phyloP scores from a whole-genome alignment of 2,888 invertebrate species.

The Leucoma salicis region DNA sequence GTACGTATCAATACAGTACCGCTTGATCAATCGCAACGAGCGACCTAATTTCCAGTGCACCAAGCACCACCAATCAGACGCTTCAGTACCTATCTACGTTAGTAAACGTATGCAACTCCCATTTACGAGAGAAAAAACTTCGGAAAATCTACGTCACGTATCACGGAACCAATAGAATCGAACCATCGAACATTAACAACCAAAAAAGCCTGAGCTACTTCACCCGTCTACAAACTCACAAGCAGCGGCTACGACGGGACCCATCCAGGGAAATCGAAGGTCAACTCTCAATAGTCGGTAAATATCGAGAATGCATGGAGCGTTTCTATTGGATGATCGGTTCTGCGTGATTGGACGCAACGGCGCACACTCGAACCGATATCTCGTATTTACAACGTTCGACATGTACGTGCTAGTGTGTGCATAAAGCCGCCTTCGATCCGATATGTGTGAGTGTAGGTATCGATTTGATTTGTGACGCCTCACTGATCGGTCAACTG shows the following conservation, averaged over 20 bases:
- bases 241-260: slow-evolving; percentile 9
- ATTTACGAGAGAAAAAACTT: slow-evolving; percentile 50
- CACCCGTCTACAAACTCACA: slow-evolving; percentile 23
- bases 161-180: slow-evolving; percentile 68
- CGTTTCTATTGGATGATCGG: slow-evolving; percentile 81
- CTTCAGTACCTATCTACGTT: slow-evolving; percentile 34
- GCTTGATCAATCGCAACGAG: no score
- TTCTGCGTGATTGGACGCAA: slow-evolving; percentile 77
- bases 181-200: slow-evolving; percentile 53
- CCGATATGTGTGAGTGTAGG: slow-evolving; percentile 56
- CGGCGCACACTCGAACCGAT: slow-evolving; percentile 84
- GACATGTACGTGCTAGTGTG: slow-evolving; percentile 55
- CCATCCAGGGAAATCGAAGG: slow-evolving; percentile 17
- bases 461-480: slow-evolving; percentile 43
- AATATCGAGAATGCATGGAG: slow-evolving; percentile 63
- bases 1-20: no score
- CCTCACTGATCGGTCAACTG: slow-evolving; percentile 39
- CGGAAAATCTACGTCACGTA: slow-evolving; percentile 77
- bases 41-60: no score
- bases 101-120: slow-evolving; percentile 40
- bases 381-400: slow-evolving; percentile 53
- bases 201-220: slow-evolving; percentile 35
- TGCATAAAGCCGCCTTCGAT: slow-evolving; percentile 61
- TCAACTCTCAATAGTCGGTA: slow-evolving; percentile 36
- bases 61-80: slow-evolving; percentile 42